These are phyloP conservation scores for Melopsittacus undulatus DNA, from an alignment of 2,797 vertebrate species.

Conservation along the genomic window DNA sequence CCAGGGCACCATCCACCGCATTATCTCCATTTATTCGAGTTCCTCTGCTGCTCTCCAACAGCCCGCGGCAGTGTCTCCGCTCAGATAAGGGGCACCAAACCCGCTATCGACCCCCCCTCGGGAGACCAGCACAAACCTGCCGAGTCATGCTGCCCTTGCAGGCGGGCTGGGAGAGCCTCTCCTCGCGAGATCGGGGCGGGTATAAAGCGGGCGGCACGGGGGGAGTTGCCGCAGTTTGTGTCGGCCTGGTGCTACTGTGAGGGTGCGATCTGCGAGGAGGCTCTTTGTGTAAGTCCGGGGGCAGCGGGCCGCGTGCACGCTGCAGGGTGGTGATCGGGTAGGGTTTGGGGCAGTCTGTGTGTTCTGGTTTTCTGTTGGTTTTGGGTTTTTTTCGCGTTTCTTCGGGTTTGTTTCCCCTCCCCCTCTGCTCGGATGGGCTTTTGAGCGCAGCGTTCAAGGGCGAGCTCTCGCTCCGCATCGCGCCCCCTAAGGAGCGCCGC, in stretches of 20 bases:
- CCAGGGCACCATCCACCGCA: fast-evolving
- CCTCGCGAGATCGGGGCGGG: neutral
- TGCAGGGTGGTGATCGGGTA: fast-evolving
- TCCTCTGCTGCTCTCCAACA: neutral
- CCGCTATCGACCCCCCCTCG: neutral
- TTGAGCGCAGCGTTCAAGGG: neutral
- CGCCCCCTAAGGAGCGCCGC: neutral
- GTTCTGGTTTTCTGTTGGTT: no score
- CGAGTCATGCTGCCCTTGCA: conserved; percentile 55
- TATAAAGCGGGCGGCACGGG: conserved; percentile 37
- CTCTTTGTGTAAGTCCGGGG: neutral
- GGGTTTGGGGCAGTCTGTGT: no score
- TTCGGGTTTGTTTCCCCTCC: neutral
- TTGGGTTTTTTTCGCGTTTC: neutral
- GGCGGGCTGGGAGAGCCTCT: neutral
- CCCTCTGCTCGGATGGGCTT: neutral
- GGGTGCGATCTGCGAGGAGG: fast-evolving
- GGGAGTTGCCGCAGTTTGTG: neutral
- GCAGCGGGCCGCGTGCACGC: no score
- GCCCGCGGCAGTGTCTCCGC: neutral
- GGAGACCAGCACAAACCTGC: fast-evolving
- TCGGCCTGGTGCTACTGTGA: fast-evolving
- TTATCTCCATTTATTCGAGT: fast-evolving
- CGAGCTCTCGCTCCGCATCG: neutral
- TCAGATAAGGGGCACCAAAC: fast-evolving